Evolutionary conservation across 2,797 vertebrate genomes (phyloP), one percentile per base, ranked within the genome.

Genomic region (Ctenosaura bakeri): DNA sequence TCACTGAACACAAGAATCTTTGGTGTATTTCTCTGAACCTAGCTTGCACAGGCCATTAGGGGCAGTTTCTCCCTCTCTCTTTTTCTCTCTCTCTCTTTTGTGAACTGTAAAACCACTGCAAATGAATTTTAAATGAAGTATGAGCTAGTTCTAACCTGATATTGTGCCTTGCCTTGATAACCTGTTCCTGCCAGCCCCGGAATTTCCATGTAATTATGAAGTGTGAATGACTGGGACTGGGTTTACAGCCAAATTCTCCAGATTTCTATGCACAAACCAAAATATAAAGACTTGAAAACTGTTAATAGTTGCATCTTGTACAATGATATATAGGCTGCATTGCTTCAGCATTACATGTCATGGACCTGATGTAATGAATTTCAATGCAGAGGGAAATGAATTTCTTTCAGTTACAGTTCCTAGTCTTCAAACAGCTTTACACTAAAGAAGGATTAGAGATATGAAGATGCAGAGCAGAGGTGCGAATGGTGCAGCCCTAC

Each of bases 141-240:
- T 77, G 62, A 86, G 82, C 54, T 9, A 94, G 91, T 92, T 29
- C 14, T 0, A 1, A 93, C 92, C 94, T 92, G 91, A 92, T 73
- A 88, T 79, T 90, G 83, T 92, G 89, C 93, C 90, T 89, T 94
- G 0, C 0, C 91, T 66, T 88, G 88, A 89, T 6, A 79, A 76
- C 93, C 91, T 92, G 93, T 92, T 92, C 87, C 87, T 94, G 91
- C 92, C 3, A 0, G 38, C 52, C 89, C 89, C 59, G 91, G 91
- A 77, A 93, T 92, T 93, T 46, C 1, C 7, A 0, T 0, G 59
- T 90, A 46, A 94, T 94, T 93, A 90, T 6, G 77, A 90, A 93
- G 91, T 83, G n/a, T 38, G 77, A 92, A 93, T 88, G 90, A 94
- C 91, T 0, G 0, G 20, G 90, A 13, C 1, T 38, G 74, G 56